Evolutionary conservation across 2,888 invertebrate genomes (phyloP), one percentile per base, ranked within the genome.

Genomic region (Holacanthella duospinosa): DNA sequence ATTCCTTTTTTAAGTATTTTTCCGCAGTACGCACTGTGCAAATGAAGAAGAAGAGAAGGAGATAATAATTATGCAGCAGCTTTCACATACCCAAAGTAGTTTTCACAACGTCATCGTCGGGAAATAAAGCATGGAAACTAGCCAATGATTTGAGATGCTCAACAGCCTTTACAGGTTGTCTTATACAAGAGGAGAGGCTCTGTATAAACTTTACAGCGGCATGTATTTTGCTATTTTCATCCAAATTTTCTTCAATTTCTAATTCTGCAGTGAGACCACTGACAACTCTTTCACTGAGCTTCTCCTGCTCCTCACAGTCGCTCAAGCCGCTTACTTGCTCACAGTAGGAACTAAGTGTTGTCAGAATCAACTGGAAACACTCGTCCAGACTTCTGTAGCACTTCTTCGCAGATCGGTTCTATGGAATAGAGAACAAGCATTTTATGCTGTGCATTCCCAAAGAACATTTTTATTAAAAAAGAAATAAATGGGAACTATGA

Each of bases 1-100:
- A 70, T 1, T 64, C 56, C 19, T 29, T 29, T 21, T 53, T 61
- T n/a, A 70, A 44, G 36, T 70, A 68, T 0, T 21, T 16, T 57
- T 58, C 60, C 2, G 63, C 36, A 1, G 56, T 59, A 19, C 26
- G n/a, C 21, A 60, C 67, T 67, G 58, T 16, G 4, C 21, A 21
- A 16, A 48, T 4, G 16, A 36, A 16, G 16, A 36, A 36, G 6
- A 36, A 36, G 36, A 16, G 36, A 16, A 6, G n/a, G n/a, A n/a
- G n/a, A n/a, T n/a, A n/a, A n/a, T n/a, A n/a, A n/a, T n/a, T n/a
- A n/a, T n/a, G n/a, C n/a, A n/a, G n/a, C n/a, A n/a, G n/a, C n/a
- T n/a, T n/a, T n/a, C n/a, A n/a, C 48, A 16, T 21, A 48, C 48
- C 48, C 48, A 48, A 4, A 21, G 48, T 4, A n/a, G 19, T n/a